Evolutionary conservation across 2,888 invertebrate species (phyloP).

Genomic region (Polietes domitor): DNA sequence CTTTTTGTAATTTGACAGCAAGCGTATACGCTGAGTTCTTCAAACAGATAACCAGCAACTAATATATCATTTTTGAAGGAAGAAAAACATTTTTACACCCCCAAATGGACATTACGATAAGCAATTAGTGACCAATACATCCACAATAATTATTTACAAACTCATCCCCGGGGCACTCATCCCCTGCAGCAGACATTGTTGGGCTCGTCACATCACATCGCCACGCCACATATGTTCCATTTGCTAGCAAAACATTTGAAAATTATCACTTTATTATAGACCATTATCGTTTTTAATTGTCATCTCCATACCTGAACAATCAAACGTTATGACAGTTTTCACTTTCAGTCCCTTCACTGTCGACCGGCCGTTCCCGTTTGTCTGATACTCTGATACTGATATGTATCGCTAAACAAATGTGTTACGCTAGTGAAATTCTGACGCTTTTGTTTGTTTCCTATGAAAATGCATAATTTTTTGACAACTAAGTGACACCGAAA

Average conservation of each 20-base stretch:
- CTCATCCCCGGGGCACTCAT: background rate
- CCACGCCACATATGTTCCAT: constrained; percentile 1
- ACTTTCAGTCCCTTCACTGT: background rate
- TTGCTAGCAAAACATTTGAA: background rate
- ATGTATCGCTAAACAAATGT: constrained; percentile 52
- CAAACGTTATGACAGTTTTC: constrained; percentile 56
- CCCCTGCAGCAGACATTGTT: background rate
- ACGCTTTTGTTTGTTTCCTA: background rate
- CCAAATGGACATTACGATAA: background rate
- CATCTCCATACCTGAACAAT: constrained; percentile 48
- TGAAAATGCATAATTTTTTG: constrained; percentile 50
- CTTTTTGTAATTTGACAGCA: background rate
- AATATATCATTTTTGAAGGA: background rate
- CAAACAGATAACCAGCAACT: background rate
- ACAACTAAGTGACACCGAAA: constrained; percentile 53
- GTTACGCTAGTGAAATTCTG: constrained; percentile 60
- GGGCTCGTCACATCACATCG: background rate
- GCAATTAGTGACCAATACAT: constrained; percentile 9
- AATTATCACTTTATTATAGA: constrained; percentile 16
- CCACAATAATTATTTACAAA: background rate
- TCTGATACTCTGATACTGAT: constrained; percentile 34
- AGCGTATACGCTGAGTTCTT: background rate
- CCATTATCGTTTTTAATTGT: constrained; percentile 34
- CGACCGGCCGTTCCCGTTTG: background rate
- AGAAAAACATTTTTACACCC: background rate